phyloP scores from a whole-genome alignment of 2,888 invertebrate genomes.

The Apoderus coryli region DNA sequence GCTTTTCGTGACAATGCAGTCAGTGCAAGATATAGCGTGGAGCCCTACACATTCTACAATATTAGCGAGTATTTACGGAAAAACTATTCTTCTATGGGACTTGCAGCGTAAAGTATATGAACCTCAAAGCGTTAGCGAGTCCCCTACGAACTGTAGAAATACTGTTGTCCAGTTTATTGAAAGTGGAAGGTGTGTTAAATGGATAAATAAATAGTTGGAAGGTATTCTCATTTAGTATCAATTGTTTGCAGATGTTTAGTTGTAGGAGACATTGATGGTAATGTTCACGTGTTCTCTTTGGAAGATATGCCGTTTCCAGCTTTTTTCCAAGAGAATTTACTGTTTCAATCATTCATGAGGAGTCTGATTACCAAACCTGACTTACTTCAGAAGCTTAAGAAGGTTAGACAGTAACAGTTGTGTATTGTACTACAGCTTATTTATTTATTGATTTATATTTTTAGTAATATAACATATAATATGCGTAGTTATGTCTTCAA shows the following conservation, averaged over 20 bases:
- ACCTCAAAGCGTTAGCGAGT: slow-evolving; percentile 45
- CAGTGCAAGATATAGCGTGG: slow-evolving; percentile 46
- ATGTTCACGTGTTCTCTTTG: slow-evolving; percentile 50
- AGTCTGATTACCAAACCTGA: slow-evolving; percentile 48
- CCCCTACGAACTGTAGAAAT: slow-evolving; percentile 34
- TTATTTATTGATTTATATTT: too few relatives aligned
- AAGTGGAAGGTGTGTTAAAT: slow-evolving; percentile 53
- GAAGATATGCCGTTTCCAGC: slow-evolving; percentile 64
- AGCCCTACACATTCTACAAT: slow-evolving; percentile 64
- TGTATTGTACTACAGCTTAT: too few relatives aligned
- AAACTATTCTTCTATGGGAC: slow-evolving; percentile 64
- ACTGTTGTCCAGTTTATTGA: slow-evolving; percentile 47
- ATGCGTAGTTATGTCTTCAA: too few relatives aligned
- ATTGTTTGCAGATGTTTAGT: too few relatives aligned
- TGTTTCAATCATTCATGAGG: slow-evolving; percentile 47
- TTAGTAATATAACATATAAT: too few relatives aligned
- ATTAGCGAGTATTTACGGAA: slow-evolving; percentile 50
- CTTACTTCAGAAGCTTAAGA: slow-evolving; percentile 42
- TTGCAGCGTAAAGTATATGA: slow-evolving; percentile 54
- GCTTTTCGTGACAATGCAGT: slow-evolving; percentile 33
- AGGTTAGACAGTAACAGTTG: too few relatives aligned
- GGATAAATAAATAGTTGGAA: too few relatives aligned
- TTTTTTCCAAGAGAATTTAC: slow-evolving; percentile 47
- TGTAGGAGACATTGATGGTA: slow-evolving; percentile 52
- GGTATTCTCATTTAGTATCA: too few relatives aligned